These are phyloP conservation scores for Cataglyphis albicans DNA, from an alignment of 2,888 invertebrate species.

Conservation along the genomic window DNA sequence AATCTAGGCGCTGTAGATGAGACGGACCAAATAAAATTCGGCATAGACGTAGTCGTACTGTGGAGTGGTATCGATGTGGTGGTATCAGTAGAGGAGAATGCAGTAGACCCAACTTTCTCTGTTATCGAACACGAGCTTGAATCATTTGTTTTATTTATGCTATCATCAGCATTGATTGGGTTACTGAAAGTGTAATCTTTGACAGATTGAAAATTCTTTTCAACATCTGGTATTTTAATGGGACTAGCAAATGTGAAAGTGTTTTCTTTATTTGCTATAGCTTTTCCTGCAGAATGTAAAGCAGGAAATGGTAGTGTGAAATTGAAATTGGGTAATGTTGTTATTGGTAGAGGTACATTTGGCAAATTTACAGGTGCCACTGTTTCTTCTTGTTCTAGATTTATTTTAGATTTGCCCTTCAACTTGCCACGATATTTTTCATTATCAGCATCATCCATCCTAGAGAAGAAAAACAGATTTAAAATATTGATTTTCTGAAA, in stretches of 20 bases:
- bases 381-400: slow-evolving; percentile 84
- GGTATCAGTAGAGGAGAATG: slow-evolving; percentile 36
- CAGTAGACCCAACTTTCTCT: slow-evolving; percentile 64
- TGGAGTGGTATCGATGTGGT: too few species aligned
- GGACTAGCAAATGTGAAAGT: slow-evolving; percentile 86
- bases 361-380: slow-evolving; percentile 87
- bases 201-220: slow-evolving; percentile 85
- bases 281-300: slow-evolving; percentile 65
- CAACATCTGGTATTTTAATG: slow-evolving; percentile 85
- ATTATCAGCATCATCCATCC: slow-evolving; percentile 79
- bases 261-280: slow-evolving; percentile 62
- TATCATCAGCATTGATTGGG: slow-evolving; percentile 85
- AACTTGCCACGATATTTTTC: slow-evolving; percentile 86
- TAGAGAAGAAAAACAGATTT: slow-evolving; percentile 47
- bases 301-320: slow-evolving; percentile 84
- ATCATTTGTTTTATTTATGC: slow-evolving; percentile 64
- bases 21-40: slow-evolving; percentile 82
- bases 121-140: slow-evolving; percentile 63
- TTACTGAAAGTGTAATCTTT: slow-evolving; percentile 88
- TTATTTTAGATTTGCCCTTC: slow-evolving; percentile 82
- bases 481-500: neutral
- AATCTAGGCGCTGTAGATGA: slow-evolving; percentile 80
- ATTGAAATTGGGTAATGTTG: slow-evolving; percentile 88
- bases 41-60: slow-evolving; percentile 57
- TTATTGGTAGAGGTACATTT: slow-evolving; percentile 87